Evolutionary conservation across 1,140 invertebrate genomes (phyloP), one percentile per base, ranked within the genome.

Genomic region (Phortica variegata): DNA sequence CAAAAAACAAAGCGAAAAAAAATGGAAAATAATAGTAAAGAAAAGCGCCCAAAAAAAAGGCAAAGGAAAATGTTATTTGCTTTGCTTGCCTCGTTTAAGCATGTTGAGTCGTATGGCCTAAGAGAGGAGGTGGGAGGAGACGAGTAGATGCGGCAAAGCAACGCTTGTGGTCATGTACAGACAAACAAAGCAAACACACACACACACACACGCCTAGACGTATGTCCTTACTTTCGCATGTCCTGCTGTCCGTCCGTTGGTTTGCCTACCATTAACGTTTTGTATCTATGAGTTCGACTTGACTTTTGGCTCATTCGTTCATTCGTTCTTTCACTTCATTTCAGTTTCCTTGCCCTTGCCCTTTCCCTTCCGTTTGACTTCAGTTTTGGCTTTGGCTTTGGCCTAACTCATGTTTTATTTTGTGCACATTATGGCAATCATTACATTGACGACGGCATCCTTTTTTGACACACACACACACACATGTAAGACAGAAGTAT

Each of bases 1-100:
- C 58, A 52, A 59, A 60, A 50, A 65, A 58, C 62, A 62, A 6
- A n/a, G n/a, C n/a, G n/a, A n/a, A n/a, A n/a, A n/a, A n/a, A n/a
- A n/a, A n/a, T n/a, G n/a, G n/a, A n/a, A n/a, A n/a, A n/a, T n/a
- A n/a, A n/a, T n/a, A n/a, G n/a, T n/a, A n/a, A n/a, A n/a, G n/a
- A n/a, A n/a, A n/a, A n/a, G n/a, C n/a, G n/a, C n/a, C n/a, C n/a
- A n/a, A n/a, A n/a, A n/a, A n/a, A n/a, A n/a, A n/a, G n/a, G n/a
- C n/a, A n/a, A n/a, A n/a, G n/a, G n/a, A n/a, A n/a, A n/a, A n/a
- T n/a, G 65, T 65, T 65, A 65, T 66, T 65, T 59, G 62, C 48
- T 42, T 52, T 51, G 17, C 52, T 51, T 51, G 52, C 52, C 49
- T 47, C 53, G 52, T 47, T 53, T 39, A 59, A n/a, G n/a, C n/a